Conservation (phyloP, 1,140 invertebrate genomes). For the Nymphalis io region DNA sequence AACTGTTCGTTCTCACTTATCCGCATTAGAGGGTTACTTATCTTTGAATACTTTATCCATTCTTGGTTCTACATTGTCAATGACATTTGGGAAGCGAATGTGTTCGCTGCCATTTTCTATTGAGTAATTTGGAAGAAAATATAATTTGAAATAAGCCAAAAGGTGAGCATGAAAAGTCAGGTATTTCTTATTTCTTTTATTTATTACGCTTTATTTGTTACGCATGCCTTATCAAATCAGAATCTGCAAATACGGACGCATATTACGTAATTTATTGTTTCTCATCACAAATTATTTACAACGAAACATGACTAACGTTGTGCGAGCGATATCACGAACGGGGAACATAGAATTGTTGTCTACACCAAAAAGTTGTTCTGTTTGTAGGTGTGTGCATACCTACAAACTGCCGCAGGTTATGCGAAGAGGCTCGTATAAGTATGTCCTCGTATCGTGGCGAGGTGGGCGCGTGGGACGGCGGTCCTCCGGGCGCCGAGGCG, state of each 20-base stretch:
- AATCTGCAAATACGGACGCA: slow-evolving; percentile 51
- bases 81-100: slow-evolving; percentile 61
- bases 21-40: background rate
- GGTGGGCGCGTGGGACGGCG: slow-evolving; percentile 74
- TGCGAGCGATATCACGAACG: slow-evolving; percentile 59
- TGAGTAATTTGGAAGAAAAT: slow-evolving; percentile 52
- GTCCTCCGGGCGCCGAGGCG: slow-evolving; percentile 73
- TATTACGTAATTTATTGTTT: slow-evolving; percentile 79
- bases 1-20: background rate
- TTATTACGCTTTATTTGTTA: slow-evolving; percentile 49
- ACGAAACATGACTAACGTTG: slow-evolving; percentile 57
- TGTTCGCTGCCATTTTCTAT: slow-evolving; percentile 76
- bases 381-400: slow-evolving; percentile 82
- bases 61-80: slow-evolving; percentile 41
- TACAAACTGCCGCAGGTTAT: slow-evolving; percentile 81
- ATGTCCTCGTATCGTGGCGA: slow-evolving; percentile 76
- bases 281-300: slow-evolving; percentile 65
- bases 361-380: slow-evolving; percentile 82
- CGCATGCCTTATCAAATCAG: slow-evolving; percentile 54
- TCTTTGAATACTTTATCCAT: background rate
- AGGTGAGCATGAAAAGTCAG: slow-evolving; percentile 68
- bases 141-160: slow-evolving; percentile 47
- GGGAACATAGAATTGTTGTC: slow-evolving; percentile 72
- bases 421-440: slow-evolving; percentile 71
- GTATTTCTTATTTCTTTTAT: slow-evolving; percentile 50